These are phyloP conservation scores for Plestiodon gilberti DNA, from an alignment of 2,113 vertebrate genomes.

Conservation along the genomic window DNA sequence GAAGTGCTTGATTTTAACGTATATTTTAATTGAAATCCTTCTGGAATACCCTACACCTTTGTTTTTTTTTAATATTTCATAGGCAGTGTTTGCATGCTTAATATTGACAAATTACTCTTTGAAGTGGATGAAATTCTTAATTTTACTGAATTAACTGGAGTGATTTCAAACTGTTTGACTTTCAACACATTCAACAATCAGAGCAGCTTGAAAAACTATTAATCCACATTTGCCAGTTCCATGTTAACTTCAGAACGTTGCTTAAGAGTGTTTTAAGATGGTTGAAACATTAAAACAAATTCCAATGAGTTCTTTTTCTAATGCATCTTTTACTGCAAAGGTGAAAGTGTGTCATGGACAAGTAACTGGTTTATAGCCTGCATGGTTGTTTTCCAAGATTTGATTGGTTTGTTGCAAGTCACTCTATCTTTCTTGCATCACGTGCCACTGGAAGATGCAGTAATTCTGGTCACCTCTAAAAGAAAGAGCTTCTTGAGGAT, in stretches of 20 bases:
- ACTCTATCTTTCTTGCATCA: conserved; percentile 26
- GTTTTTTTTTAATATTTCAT: conserved; percentile 64
- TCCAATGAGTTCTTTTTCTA: conserved; percentile 37
- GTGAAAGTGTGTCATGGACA: conserved; percentile 51
- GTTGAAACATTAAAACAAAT: conserved; percentile 57
- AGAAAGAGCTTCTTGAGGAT: conserved; percentile 24
- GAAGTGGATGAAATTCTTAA: conserved; percentile 53
- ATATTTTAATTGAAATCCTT: conserved; percentile 67
- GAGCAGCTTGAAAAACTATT: conserved; percentile 10
- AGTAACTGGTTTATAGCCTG: conserved; percentile 64
- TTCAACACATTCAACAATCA: conserved; percentile 56
- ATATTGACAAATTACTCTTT: conserved; percentile 57
- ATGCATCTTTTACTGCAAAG: conserved; percentile 66
- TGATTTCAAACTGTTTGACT: conserved; percentile 60
- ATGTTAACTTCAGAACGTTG: conserved; percentile 15
- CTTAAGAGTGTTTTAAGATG: conserved; percentile 57
- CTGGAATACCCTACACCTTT: conserved; percentile 64
- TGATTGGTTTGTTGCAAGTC: conserved; percentile 41
- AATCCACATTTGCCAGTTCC: conserved; percentile 32
- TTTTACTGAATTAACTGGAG: conserved; percentile 66
- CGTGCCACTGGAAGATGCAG: conserved; percentile 50
- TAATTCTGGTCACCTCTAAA: conserved; percentile 59
- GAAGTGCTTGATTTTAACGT: conserved; percentile 72
- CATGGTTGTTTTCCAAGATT: conserved; percentile 65
- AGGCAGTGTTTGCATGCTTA: conserved; percentile 68